phyloP scores from a whole-genome alignment of 2,888 invertebrate genomes.

The Machimus atricapillus region DNA sequence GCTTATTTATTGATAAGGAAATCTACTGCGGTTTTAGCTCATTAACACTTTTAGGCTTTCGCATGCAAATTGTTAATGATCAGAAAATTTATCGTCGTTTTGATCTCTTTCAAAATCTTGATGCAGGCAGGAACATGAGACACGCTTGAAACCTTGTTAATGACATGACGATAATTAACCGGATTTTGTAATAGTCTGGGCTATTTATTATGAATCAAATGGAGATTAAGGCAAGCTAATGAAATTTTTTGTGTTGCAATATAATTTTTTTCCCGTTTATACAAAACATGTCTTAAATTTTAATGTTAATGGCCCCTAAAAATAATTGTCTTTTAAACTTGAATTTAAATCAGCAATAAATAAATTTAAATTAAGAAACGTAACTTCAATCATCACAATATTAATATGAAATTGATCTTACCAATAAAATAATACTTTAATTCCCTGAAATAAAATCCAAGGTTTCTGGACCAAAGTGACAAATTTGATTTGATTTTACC shows the following conservation, averaged over 20 bases:
- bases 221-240: neutral
- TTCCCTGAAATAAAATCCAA: too few relatives aligned
- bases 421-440: too few relatives aligned
- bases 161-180: neutral
- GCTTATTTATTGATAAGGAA: slow-evolving; percentile 24
- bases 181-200: neutral
- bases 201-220: neutral
- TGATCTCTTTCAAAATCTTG: neutral
- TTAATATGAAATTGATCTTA: too few relatives aligned
- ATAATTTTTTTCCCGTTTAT: neutral
- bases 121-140: neutral
- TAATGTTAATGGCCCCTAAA: neutral
- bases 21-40: neutral
- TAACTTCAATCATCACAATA: too few relatives aligned
- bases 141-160: neutral
- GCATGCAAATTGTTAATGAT: slow-evolving; percentile 12
- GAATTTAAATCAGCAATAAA: too few relatives aligned
- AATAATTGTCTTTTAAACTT: too few relatives aligned
- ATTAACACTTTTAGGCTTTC: slow-evolving; percentile 16
- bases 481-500: too few relatives aligned
- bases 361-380: too few relatives aligned
- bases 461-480: too few relatives aligned
- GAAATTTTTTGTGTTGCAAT: neutral
- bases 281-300: neutral
- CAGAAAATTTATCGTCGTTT: neutral